Percentiles rank a stretch among this genome's conserved stretches.
Evolutionary conservation across 2,888 invertebrate genomes (phyloP).

Genomic region (Nyleta sp.): DNA sequence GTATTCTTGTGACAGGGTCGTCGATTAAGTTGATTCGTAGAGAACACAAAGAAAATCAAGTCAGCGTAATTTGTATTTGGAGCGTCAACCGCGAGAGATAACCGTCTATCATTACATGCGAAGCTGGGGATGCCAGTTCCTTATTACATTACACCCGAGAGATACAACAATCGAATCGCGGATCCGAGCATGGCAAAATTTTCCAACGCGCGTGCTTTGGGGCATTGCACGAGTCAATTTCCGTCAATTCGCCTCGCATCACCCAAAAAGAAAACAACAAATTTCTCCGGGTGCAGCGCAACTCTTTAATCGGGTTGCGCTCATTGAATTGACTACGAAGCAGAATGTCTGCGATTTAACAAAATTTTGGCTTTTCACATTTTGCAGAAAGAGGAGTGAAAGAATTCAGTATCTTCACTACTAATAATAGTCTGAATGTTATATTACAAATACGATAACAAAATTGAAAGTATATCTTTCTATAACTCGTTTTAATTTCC

Average conservation of each 20-base stretch:
- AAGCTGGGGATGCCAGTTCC: conserved; percentile 33
- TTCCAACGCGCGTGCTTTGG: conserved; percentile 25
- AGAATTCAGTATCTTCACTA: no score
- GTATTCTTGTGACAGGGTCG: not conserved
- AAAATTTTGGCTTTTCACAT: conserved; percentile 10
- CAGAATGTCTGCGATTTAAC: conserved; percentile 10
- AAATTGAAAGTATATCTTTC: no score
- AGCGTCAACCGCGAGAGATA: conserved; percentile 34
- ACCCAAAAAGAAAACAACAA: conserved; percentile 26
- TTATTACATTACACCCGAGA: conserved; percentile 37
- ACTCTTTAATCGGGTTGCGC: conserved; percentile 13
- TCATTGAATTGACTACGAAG: conserved; percentile 9
- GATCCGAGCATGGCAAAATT: conserved; percentile 24
- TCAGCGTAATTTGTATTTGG: conserved; percentile 34
- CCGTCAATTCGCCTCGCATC: conserved; percentile 31
- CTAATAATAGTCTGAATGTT: no score
- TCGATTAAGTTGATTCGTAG: not conserved
- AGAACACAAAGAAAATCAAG: conserved; percentile 13
- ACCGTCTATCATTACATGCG: conserved; percentile 36
- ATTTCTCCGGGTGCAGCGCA: not conserved
- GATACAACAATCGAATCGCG: conserved; percentile 34
- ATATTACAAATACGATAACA: no score
- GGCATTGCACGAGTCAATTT: conserved; percentile 34
- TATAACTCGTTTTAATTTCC: no score
- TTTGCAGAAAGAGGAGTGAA: no score